Evolutionary conservation across 2,113 vertebrate species (phyloP), one percentile per base, ranked within the genome.

Genomic region (Sinocyclocheilus maitianheensis): DNA sequence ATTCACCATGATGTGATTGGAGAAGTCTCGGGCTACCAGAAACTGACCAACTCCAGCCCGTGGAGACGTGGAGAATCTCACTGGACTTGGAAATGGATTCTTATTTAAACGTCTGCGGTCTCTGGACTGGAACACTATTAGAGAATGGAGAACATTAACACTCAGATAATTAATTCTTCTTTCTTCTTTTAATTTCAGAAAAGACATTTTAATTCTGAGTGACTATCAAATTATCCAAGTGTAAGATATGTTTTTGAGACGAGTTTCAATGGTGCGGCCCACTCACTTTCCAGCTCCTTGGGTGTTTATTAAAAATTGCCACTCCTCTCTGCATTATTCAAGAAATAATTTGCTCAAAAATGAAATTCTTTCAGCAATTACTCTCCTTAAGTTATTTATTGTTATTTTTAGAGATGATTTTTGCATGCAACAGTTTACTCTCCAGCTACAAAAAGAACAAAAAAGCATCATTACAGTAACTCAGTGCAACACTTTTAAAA

Each of bases 111-210:
- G 43, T 90, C 69, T 76, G 24, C 4, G 43, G 85, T 90, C 71
- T 88, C 84, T 86, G 86, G 85, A 88, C 84, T 76, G 65, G 9
- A 82, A 51, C 58, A 85, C 84, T 79, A 89, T 89, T 84, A 85
- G 86, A 89, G 84, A 83, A 67, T 85, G 86, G 62, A 85, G 62
- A 72, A 88, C 85, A 89, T 88, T 90, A 88, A 88, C 87, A 84
- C 77, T 81, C 77, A 80, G 84, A 83, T 85, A 87, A 88, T 90
- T 90, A 90, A 87, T 86, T 85, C 84, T 84, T 67, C 24, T 80
- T 30, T 63, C 58, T 86, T 40, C 6, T 2, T 46, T 67, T 83
- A 12, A 74, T 89, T 85, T 67, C 18, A 8, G 46, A 55, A 43
- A 24, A 67, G 40, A 84, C 55, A 69, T 62, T 89, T 82, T 65